Percentiles rank a stretch among this genome's conserved stretches.
Evolutionary conservation across 2,113 vertebrate species (phyloP).

Genomic region (Crotalus helleri): DNA sequence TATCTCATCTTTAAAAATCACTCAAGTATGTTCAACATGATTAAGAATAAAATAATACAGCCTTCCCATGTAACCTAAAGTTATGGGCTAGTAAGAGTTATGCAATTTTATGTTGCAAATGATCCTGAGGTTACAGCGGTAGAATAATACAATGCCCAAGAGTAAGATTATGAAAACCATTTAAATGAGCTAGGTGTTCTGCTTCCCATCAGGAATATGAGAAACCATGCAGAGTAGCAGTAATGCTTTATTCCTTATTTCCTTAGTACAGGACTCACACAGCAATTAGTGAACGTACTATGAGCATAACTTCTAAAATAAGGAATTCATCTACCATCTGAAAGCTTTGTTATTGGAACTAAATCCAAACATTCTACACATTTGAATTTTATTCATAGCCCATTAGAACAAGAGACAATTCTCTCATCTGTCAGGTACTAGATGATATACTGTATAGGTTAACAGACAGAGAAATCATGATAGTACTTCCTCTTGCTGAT

Average conservation of each 20-base stretch:
- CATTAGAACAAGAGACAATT: constrained; percentile 1
- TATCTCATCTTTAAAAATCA: background rate
- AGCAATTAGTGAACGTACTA: background rate
- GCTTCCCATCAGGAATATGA: constrained; percentile 18
- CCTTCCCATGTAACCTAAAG: background rate
- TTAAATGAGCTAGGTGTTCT: constrained; percentile 24
- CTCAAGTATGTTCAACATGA: background rate
- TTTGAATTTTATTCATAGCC: constrained; percentile 5
- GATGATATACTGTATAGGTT: background rate
- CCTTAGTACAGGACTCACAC: background rate
- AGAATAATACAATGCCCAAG: constrained; percentile 1
- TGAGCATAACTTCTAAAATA: background rate
- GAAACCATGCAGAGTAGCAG: constrained; percentile 9
- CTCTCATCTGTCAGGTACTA: background rate
- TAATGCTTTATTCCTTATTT: constrained; percentile 18
- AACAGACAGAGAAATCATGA: background rate
- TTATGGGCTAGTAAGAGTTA: background rate
- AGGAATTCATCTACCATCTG: background rate
- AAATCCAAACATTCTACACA: background rate
- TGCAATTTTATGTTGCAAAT: background rate
- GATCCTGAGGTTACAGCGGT: background rate
- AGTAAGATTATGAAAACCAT: constrained; percentile 13
- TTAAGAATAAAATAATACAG: background rate
- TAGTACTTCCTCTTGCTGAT: constrained; percentile 10
- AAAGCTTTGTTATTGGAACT: background rate